Evolutionary conservation across 1,140 invertebrate genomes (phyloP).

Genomic region (Plutomurus gul): DNA sequence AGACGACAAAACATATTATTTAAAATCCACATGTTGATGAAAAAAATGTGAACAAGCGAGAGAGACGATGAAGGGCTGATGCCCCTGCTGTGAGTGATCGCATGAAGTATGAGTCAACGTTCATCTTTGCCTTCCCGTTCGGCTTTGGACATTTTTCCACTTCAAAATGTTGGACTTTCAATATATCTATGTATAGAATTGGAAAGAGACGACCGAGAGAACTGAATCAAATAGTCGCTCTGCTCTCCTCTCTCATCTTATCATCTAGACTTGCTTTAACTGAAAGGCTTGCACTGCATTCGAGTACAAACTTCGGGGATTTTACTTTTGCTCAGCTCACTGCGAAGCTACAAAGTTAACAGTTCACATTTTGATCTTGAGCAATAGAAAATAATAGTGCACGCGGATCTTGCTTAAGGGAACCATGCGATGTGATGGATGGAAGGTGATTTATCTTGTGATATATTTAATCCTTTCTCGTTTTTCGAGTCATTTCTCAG

Average conservation of each 20-base stretch:
- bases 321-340: background rate
- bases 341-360: conserved; percentile 9
- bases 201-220: background rate
- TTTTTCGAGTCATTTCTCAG: conserved; percentile 52
- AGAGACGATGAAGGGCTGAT: conserved; percentile 32
- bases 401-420: conserved; percentile 29
- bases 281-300: no score
- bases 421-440: conserved; percentile 50
- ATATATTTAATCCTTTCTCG: conserved; percentile 53
- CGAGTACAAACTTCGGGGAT: background rate
- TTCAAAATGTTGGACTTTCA: conserved; percentile 38
- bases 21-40: conserved; percentile 25
- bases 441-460: conserved; percentile 48
- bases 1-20: conserved; percentile 12
- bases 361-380: conserved; percentile 1
- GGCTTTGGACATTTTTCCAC: conserved; percentile 42
- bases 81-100: conserved; percentile 42
- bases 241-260: background rate
- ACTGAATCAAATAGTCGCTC: background rate
- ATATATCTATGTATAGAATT: conserved; percentile 23
- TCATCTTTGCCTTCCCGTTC: conserved; percentile 34
- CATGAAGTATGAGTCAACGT: conserved; percentile 43
- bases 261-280: background rate
- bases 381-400: background rate
- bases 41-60: background rate